Percentiles rank a stretch among this genome's conserved stretches.
Conservation (phyloP, 2,797 vertebrate species). For the Rhinophrynus dorsalis region DNA sequence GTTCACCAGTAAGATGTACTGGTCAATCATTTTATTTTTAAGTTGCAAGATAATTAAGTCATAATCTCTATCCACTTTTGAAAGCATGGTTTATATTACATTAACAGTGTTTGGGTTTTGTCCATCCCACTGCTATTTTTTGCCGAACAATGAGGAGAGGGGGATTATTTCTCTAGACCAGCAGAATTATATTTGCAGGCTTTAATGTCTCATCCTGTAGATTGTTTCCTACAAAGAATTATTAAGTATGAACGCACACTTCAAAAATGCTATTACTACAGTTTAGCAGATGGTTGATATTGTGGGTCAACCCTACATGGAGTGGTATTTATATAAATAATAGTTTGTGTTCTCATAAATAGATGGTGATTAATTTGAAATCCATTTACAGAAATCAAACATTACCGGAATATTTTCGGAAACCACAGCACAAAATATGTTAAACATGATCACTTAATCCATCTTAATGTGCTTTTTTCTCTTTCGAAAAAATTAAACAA, state of each 20-base stretch:
- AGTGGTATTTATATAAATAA: slow-evolving; percentile 79
- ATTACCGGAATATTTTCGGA: slow-evolving; percentile 74
- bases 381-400: slow-evolving; percentile 71
- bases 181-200: slow-evolving; percentile 55
- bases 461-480: slow-evolving; percentile 64
- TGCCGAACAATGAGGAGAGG: slow-evolving; percentile 53
- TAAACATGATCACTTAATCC: slow-evolving; percentile 68
- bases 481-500: slow-evolving; percentile 60
- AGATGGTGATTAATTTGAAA: slow-evolving; percentile 79
- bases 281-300: slow-evolving; percentile 67
- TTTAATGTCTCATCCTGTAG: slow-evolving; percentile 55
- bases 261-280: slow-evolving; percentile 71
- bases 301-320: slow-evolving; percentile 60
- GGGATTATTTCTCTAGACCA: slow-evolving; percentile 59
- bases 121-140: slow-evolving; percentile 51
- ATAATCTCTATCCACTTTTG: too few species aligned
- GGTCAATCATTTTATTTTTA: too few species aligned
- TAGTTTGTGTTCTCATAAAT: slow-evolving; percentile 80
- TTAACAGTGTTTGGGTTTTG: slow-evolving; percentile 37
- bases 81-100: slow-evolving; percentile 37
- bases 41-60: too few species aligned
- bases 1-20: too few species aligned
- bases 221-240: slow-evolving; percentile 58
- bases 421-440: slow-evolving; percentile 68
- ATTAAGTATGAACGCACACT: slow-evolving; percentile 61